Evolutionary conservation across 2,113 vertebrate species (phyloP).

Genomic region (Melanostigma gelatinosum): DNA sequence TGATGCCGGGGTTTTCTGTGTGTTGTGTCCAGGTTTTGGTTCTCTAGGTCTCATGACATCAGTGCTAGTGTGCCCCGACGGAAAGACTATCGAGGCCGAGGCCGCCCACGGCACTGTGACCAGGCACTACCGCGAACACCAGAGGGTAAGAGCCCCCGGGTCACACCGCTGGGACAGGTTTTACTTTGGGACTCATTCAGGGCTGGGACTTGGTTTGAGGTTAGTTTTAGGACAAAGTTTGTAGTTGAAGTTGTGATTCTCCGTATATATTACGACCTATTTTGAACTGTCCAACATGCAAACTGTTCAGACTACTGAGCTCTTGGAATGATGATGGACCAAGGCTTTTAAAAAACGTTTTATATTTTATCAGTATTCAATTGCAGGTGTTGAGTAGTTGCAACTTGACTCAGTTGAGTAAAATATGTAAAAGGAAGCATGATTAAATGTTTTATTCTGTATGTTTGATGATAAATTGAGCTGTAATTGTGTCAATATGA

Average conservation of each 20-base stretch:
- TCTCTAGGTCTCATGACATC: slow-evolving; percentile 97
- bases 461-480: neutral
- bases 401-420: neutral
- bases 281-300: neutral
- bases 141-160: slow-evolving; percentile 85
- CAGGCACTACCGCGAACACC: slow-evolving; percentile 95
- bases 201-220: neutral
- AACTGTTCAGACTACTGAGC: neutral
- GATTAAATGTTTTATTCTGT: neutral
- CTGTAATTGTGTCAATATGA: neutral
- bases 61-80: slow-evolving; percentile 93
- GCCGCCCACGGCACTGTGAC: slow-evolving; percentile 95
- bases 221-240: neutral
- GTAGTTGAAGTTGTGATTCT: neutral
- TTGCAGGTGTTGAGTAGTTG: neutral
- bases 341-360: too few species aligned
- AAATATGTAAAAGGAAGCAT: neutral
- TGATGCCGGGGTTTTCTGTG: neutral
- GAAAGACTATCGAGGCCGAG: slow-evolving; percentile 96
- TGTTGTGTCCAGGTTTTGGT: slow-evolving; percentile 86
- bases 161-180: neutral
- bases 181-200: neutral
- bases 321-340: neutral
- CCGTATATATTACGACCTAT: neutral
- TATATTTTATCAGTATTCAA: neutral